Conservation (phyloP, 1,140 invertebrate genomes). For the Marisa cornuarietis region DNA sequence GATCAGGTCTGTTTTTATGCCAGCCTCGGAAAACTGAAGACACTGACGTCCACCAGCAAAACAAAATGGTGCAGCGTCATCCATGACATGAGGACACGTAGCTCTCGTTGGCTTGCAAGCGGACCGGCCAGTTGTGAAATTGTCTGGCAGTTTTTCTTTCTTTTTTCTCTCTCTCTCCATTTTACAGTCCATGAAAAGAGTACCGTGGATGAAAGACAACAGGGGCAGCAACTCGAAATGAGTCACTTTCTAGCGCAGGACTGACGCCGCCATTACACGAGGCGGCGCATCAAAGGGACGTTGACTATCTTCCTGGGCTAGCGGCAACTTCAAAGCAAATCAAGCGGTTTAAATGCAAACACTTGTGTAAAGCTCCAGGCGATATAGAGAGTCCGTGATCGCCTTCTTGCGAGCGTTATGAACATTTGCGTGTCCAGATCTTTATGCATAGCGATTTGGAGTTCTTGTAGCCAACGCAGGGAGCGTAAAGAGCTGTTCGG, state of each 20-base stretch:
- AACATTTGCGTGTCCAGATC: conserved; percentile 18
- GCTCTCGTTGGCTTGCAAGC: no score
- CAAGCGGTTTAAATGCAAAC: conserved; percentile 22
- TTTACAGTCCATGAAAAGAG: not conserved
- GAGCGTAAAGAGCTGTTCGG: not conserved
- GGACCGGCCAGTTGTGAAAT: no score
- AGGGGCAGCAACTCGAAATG: conserved; percentile 3
- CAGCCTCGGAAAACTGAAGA: not conserved
- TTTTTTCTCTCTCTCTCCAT: not conserved
- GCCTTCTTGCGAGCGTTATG: conserved; percentile 2
- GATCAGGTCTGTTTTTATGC: not conserved
- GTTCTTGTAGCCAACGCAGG: not conserved
- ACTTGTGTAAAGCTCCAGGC: conserved; percentile 18
- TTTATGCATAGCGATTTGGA: not conserved
- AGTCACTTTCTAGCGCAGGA: conserved; percentile 4
- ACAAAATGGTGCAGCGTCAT: not conserved
- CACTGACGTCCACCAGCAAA: not conserved
- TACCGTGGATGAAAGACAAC: conserved; percentile 15
- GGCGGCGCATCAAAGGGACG: conserved; percentile 10
- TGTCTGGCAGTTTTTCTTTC: not conserved
- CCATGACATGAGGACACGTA: no score
- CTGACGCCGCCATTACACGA: not conserved
- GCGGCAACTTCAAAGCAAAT: conserved; percentile 16
- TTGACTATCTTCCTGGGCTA: not conserved
- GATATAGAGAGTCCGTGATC: conserved; percentile 2